Conservation (phyloP, 2,888 invertebrate species). For the Trimorus sp. region DNA sequence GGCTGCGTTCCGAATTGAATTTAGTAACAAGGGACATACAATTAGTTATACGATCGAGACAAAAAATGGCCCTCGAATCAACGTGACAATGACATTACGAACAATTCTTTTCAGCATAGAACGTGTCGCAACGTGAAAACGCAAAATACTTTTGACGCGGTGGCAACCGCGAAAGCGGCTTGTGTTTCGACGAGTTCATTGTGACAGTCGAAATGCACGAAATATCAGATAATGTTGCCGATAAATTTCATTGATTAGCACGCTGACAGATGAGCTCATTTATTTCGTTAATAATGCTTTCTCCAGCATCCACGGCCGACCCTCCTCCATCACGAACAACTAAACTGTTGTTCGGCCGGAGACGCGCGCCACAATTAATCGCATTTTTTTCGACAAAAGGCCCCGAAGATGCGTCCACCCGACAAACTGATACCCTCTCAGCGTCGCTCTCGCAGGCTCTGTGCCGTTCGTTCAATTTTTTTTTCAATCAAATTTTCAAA, state of each 20-base stretch:
- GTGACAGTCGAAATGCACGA: neutral
- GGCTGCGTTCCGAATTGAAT: neutral
- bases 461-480: neutral
- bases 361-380: conserved; percentile 9
- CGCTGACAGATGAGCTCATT: neutral
- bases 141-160: conserved; percentile 9
- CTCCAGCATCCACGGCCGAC: neutral
- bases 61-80: conserved; percentile 13
- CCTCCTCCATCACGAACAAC: neutral
- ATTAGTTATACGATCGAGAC: conserved; percentile 3
- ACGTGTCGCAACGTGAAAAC: conserved; percentile 1
- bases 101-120: conserved; percentile 2
- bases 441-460: neutral
- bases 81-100: conserved; percentile 25
- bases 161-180: neutral
- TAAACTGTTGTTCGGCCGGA: conserved; percentile 3
- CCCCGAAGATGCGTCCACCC: neutral
- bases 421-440: conserved; percentile 8
- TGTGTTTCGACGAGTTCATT: conserved; percentile 5
- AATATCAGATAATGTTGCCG: neutral
- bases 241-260: neutral
- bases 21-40: conserved; percentile 6
- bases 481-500: conserved; percentile 1
- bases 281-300: conserved; percentile 5
- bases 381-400: conserved; percentile 14